Base-by-base conservation (phyloP, 2,888 invertebrate genomes). In the Metopia argyrocephala region DNA sequence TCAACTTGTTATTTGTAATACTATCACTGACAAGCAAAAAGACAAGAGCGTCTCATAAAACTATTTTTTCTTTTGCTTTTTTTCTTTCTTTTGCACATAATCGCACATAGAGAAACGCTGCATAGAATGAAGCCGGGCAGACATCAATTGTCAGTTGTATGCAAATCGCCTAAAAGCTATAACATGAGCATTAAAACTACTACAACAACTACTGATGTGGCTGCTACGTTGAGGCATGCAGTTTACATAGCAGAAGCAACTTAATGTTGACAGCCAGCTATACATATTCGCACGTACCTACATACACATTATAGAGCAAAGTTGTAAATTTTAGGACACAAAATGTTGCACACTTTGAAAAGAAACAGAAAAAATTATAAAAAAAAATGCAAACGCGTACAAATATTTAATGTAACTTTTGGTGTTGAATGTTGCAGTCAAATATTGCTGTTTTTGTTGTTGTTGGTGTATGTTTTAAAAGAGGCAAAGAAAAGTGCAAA, bases 181-280 rank as follows among this genome's bases (percentile, higher is more conserved):
- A 78, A 78, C 81, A 81, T 81, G 78, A 81, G 81, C 81, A 75
- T 81, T 70, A 62, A 75, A 70, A 74, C 74, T 78, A 75, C 78
- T 57, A 57, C 59, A 31, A 20, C 65, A 45, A 48, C 27, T 59
- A 38, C 38, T 38, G 9, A 15, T 38, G 38, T 9, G 12, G 15
- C 3, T 0, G 31, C 31, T 31, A 15, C 15, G 38, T 9, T 38
- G 38, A 12, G 31, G 31, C 31, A 31, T 31, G 31, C 31, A 31
- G 31, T 31, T 12, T 31, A 38, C 18, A n/a, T n/a, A 73, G 70
- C 69, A 79, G 62, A 66, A 71, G 79, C 68, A 76, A 52, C 76
- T 62, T 62, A 65, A 62, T 68, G 57, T 70, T 70, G 48, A 74
- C 79, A 76, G 48, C 69, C 9, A 38, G 15, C 38, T 45, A 31